phyloP scores from a whole-genome alignment of 35 echinoderm and acorn worm species.

The Patiria miniata region DNA sequence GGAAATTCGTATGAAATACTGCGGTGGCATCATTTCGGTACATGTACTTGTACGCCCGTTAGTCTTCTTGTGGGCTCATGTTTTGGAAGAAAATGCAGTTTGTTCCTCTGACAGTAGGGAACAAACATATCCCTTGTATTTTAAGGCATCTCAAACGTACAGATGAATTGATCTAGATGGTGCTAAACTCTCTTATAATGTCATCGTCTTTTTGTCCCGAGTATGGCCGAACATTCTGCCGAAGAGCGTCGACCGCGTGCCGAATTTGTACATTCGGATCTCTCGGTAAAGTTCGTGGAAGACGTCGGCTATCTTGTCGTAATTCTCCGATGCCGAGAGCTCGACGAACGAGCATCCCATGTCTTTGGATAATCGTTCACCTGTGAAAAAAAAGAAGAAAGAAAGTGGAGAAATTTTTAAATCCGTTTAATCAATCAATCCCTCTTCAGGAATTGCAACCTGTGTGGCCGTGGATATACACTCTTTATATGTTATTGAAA shows the following conservation, averaged over 20 bases:
- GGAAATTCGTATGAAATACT: too few species aligned
- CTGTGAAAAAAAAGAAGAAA: slow-evolving; percentile 35
- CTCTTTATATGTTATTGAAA: too few species aligned
- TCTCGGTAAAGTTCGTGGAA: slow-evolving; percentile 89
- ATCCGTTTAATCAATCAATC: neutral
- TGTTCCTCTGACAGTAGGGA: too few species aligned
- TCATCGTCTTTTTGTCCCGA: slow-evolving; percentile 85
- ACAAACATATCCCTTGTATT: too few species aligned
- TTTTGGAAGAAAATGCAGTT: too few species aligned
- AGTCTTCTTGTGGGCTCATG: too few species aligned
- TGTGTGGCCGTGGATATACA: too few species aligned
- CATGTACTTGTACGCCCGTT: too few species aligned
- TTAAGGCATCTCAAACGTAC: too few species aligned
- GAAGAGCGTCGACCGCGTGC: slow-evolving; percentile 75
- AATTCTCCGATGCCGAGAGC: slow-evolving; percentile 77
- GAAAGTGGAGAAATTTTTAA: neutral
- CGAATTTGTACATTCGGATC: slow-evolving; percentile 85
- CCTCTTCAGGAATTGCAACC: neutral
- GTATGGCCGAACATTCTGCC: slow-evolving; percentile 86
- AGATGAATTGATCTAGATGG: too few species aligned
- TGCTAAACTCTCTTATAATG: slow-evolving; percentile 45
- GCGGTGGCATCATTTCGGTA: too few species aligned
- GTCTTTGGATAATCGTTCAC: slow-evolving; percentile 69
- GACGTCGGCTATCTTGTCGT: slow-evolving; percentile 73
- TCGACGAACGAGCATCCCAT: slow-evolving; percentile 86